Conservation (phyloP, 2,888 invertebrate genomes). For the Formica aserva region DNA sequence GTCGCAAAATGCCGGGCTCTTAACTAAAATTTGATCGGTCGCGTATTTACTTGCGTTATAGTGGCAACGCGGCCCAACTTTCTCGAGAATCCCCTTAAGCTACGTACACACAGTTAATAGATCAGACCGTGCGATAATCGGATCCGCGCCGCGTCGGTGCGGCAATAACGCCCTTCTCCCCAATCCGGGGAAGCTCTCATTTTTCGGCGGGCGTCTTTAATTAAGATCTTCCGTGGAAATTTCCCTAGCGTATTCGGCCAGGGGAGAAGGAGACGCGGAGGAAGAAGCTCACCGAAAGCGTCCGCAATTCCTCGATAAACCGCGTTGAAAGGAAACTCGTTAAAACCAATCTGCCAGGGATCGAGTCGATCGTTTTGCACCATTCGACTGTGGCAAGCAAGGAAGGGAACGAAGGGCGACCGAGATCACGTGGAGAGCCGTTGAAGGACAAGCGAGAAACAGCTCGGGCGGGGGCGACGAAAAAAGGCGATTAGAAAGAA, state of each 20-base stretch:
- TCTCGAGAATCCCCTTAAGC: constrained; percentile 55
- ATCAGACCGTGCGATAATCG: constrained; percentile 64
- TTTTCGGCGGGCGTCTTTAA: constrained; percentile 74
- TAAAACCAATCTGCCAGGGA: constrained; percentile 73
- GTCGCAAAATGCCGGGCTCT: neutral
- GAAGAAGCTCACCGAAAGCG: constrained; percentile 61
- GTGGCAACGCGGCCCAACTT: constrained; percentile 45
- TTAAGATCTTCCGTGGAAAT: constrained; percentile 73
- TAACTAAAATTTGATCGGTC: constrained; percentile 43
- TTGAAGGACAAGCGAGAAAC: constrained; percentile 17
- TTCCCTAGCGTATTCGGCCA: constrained; percentile 69
- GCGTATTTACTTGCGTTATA: constrained; percentile 36
- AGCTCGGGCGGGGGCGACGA: constrained; percentile 6
- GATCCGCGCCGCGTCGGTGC: constrained; percentile 49
- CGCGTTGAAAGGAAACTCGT: constrained; percentile 77
- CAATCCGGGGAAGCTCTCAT: constrained; percentile 58
- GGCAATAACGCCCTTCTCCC: constrained; percentile 63
- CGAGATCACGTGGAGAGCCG: neutral
- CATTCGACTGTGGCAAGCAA: constrained; percentile 53
- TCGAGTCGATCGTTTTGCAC: constrained; percentile 71
- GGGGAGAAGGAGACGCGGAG: constrained; percentile 13
- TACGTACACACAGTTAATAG: constrained; percentile 70
- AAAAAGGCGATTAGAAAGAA: neutral
- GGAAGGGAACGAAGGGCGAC: constrained; percentile 17
- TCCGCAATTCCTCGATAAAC: constrained; percentile 76